Conservation (phyloP, 2,797 vertebrate genomes). For the Sorex maritimensis region DNA sequence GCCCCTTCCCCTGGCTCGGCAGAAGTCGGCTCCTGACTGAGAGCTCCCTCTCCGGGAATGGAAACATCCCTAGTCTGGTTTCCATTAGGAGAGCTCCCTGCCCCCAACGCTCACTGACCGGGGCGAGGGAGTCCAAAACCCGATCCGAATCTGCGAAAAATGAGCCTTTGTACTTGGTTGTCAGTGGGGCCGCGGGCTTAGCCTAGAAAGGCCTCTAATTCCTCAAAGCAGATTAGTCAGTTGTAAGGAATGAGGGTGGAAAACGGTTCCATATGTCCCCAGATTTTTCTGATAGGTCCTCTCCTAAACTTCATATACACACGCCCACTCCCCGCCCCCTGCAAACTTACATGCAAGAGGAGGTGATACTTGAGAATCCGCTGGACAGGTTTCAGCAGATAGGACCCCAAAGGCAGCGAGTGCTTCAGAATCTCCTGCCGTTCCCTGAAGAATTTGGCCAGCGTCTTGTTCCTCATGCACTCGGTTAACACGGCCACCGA, state of each 20-base stretch:
- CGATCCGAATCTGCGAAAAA: constrained; percentile 45
- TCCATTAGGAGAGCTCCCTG: constrained; percentile 70
- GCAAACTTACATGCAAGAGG: constrained; percentile 94
- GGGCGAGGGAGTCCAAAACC: background rate
- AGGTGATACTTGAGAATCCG: constrained; percentile 99
- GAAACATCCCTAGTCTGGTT: constrained; percentile 53
- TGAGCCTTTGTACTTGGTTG: constrained; percentile 69
- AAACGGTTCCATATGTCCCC: constrained; percentile 52
- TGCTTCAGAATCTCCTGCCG: constrained; percentile 97
- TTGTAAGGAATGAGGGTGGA: constrained; percentile 75
- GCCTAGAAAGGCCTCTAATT: constrained; percentile 73
- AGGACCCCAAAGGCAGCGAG: constrained; percentile 97
- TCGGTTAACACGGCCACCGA: constrained; percentile 98
- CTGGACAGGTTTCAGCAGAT: constrained; percentile 99
- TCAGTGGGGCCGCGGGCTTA: constrained; percentile 59
- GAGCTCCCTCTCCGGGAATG: constrained; percentile 56
- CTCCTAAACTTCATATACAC: background rate
- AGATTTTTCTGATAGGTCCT: background rate
- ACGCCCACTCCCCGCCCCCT: background rate
- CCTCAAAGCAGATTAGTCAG: constrained; percentile 69
- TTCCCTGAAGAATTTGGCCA: constrained; percentile 98
- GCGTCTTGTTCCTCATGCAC: constrained; percentile 97
- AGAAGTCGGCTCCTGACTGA: constrained; percentile 44
- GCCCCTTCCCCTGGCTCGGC: constrained; percentile 59
- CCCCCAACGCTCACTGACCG: constrained; percentile 33